Base-by-base conservation (phyloP, 2,113 vertebrate genomes). In the Pica pica region DNA sequence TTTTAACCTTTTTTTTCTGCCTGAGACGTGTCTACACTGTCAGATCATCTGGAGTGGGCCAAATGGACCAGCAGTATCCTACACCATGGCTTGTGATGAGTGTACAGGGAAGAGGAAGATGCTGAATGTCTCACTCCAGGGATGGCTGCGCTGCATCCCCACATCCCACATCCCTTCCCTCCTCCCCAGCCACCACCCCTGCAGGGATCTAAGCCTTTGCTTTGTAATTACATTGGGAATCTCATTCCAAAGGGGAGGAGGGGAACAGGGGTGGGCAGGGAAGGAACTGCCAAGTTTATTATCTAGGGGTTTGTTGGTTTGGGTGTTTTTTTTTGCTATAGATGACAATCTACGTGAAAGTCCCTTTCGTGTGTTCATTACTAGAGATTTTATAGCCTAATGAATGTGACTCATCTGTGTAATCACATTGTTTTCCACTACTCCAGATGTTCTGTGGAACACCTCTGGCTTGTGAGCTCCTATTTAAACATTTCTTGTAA, bases 401-500 rank as follows among this genome's bases (percentile, higher is more conserved):
- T 97, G 97, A 97, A 97, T 97, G 95, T 89, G 94, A 97, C 98
- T 98, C 97, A 98, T 98, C 98, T 98, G 98, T 92, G 97, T 97
- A 98, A 98, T 97, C 97, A 60, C 96, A 97, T 97, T 96, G 93
- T 98, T 98, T 97, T 96, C 92, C 96, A 96, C 95, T 89, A 16
- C 97, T 98, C 98, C 98, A 98, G 98, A 98, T 98, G 98, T 98
- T 98, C 96, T 92, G 95, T 94, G 94, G 92, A 97, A 94, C 96
- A 98, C 97, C 98, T 98, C 98, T 97, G 98, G 95, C 97, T 98
- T 78, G 37, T 55, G 69, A 60, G 89, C 76, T 60, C 95, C 96
- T 95, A 97, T 96, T 90, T 97, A 98, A 98, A 97, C 97, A 97
- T 98, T 98, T 98, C 97, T 96, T 98, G 97, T 98, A 98, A 98